These are phyloP conservation scores for Drosophila pachea DNA, from an alignment of 1,140 invertebrate species.

Conservation along the genomic window DNA sequence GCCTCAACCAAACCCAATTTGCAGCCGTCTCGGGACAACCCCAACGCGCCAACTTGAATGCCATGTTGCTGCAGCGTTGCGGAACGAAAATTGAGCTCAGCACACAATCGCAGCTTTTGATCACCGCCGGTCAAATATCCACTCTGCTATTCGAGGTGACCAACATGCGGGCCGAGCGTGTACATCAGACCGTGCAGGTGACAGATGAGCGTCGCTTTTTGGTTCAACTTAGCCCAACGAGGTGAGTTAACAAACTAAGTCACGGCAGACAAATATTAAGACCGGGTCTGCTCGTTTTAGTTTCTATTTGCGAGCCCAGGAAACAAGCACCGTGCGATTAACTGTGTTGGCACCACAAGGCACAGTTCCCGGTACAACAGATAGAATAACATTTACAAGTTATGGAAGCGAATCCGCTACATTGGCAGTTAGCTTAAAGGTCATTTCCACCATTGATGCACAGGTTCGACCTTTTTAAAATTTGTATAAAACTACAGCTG, in stretches of 20 bases:
- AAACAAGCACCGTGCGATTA: constrained; percentile 81
- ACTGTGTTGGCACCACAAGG: constrained; percentile 79
- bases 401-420: constrained; percentile 73
- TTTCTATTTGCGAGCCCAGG: constrained; percentile 79
- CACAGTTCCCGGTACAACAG: constrained; percentile 79
- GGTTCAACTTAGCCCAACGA: constrained; percentile 77
- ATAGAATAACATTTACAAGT: constrained; percentile 81
- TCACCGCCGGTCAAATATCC: constrained; percentile 60
- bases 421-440: constrained; percentile 65
- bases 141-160: constrained; percentile 81
- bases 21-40: constrained; percentile 42
- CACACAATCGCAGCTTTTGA: constrained; percentile 68
- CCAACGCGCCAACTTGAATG: constrained; percentile 44
- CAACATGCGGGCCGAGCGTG: constrained; percentile 80
- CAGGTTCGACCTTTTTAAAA: constrained; percentile 38
- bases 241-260: constrained; percentile 34
- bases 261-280: neutral
- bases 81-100: constrained; percentile 75
- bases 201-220: constrained; percentile 80
- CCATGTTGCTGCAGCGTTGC: constrained; percentile 62
- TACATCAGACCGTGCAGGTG: constrained; percentile 80
- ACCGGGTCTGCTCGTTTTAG: constrained; percentile 6
- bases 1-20: constrained; percentile 51
- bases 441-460: constrained; percentile 60
- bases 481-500: neutral